phyloP scores from a whole-genome alignment of 2,888 invertebrate species.

The Omphaloscelis lunosa region DNA sequence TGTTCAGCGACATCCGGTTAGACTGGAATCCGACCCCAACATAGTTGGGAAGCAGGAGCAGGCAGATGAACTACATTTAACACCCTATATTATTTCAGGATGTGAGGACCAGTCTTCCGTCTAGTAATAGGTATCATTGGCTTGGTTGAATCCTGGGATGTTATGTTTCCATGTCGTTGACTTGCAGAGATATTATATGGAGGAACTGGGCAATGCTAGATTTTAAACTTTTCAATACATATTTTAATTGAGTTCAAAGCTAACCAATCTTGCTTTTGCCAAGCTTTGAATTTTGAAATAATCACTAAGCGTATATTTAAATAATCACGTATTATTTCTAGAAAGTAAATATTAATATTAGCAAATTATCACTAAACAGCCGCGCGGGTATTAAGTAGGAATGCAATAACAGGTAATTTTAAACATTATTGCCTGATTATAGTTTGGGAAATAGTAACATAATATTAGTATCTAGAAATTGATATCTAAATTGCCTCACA shows the following conservation, averaged over 20 bases:
- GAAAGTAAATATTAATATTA: background rate
- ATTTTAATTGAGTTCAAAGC: no score
- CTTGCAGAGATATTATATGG: background rate
- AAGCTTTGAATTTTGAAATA: background rate
- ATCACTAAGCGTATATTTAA: background rate
- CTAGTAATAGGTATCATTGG: background rate
- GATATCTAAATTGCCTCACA: background rate
- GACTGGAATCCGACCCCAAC: no score
- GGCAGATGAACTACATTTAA: no score
- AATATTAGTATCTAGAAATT: background rate
- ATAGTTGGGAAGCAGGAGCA: no score
- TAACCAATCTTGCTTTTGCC: no score
- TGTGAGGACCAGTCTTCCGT: background rate
- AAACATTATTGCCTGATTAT: slow-evolving; percentile 5
- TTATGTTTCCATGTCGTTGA: no score
- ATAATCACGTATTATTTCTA: background rate
- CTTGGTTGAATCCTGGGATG: background rate
- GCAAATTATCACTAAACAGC: background rate
- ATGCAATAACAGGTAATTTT: slow-evolving; percentile 1
- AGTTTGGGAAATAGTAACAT: background rate
- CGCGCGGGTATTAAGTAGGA: background rate
- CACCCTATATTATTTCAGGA: background rate
- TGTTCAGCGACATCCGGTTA: no score
- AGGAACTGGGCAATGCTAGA: background rate
- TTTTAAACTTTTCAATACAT: background rate